These are phyloP conservation scores for Alloscopus bannaensis DNA, from an alignment of 2,888 invertebrate genomes.

Conservation along the genomic window DNA sequence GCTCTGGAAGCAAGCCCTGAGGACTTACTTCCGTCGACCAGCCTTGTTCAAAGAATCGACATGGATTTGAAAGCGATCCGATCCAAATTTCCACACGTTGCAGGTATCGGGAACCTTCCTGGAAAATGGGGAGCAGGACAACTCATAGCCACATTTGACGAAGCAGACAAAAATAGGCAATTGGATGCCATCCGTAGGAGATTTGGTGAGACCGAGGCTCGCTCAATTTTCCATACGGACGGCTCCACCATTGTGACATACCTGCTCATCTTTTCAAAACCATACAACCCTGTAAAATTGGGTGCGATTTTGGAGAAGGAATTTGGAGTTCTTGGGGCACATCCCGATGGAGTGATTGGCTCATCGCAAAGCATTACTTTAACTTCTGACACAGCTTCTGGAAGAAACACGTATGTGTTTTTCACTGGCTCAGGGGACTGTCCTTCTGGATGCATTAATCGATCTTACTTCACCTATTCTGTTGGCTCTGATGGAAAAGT, in stretches of 20 bases:
- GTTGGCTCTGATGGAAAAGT: conserved; percentile 20
- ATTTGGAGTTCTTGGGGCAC: conserved; percentile 18
- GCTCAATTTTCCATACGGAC: conserved; percentile 45
- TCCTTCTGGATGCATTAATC: conserved; percentile 57
- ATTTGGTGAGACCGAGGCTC: conserved; percentile 32
- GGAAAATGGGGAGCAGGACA: conserved; percentile 44
- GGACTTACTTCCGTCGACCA: conserved; percentile 38
- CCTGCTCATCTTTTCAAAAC: conserved; percentile 46
- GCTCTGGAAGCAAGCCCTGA: conserved; percentile 47
- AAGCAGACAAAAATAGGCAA: conserved; percentile 27
- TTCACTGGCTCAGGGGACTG: conserved; percentile 57
- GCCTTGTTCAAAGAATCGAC: conserved; percentile 34
- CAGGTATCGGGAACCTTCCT: conserved; percentile 29
- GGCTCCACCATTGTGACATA: no score
- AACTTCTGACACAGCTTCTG: conserved; percentile 4
- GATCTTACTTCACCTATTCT: conserved; percentile 43
- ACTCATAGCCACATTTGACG: conserved; percentile 35
- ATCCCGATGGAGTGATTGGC: conserved; percentile 47
- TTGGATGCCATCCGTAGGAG: conserved; percentile 35
- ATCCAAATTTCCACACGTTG: conserved; percentile 30
- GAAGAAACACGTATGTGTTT: conserved; percentile 47
- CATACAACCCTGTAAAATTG: conserved; percentile 53
- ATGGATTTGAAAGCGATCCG: conserved; percentile 54
- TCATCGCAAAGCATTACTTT: conserved; percentile 37
- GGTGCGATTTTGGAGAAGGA: conserved; percentile 16